Base-by-base conservation (phyloP, 64 coral and sea anemone species). In the Pocillopora damicornis region DNA sequence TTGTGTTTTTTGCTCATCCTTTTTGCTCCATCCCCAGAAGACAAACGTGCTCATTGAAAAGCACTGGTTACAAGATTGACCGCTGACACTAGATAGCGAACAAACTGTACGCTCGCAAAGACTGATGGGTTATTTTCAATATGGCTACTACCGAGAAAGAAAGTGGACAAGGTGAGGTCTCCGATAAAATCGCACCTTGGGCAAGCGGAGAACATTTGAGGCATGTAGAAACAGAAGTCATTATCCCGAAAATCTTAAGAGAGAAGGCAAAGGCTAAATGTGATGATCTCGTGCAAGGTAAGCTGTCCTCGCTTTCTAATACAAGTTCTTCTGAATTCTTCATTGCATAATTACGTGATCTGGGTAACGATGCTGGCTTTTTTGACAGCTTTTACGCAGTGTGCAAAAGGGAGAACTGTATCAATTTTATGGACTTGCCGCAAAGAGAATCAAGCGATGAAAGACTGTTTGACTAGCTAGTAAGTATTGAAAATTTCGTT, bases 161-260 rank as follows among this genome's bases (percentile, higher is more conserved):
- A 37, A 36, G 20, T 38, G 74, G 60, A 65, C 20, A 56, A 15
- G 10, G 37, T 11, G 51, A 59, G 51, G 42, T 61, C 10, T 75
- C 82, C 18, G 34, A 37, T 89, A 80, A 58, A 37, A 88, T 98
- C 22, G 66, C 96, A n/a, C 88, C 93, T 59, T 98, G 92, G 92
- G 96, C 92, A 6, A 78, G 76, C 35, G 96, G 93, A 17, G 87
- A 92, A 36, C 64, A 82, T 73, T 86, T 98, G 11, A 79, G 96
- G 86, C 88, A 95, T 78, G 96, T 98, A 35, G 96, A 98, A 76
- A 95, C 83, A 87, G 93, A 98, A 78, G 96, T 98, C 59, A 87
- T 98, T 23, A 98, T 98, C 82, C 96, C 96, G 37, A 98, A 98
- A 79, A 94, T 98, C 61, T 88, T 98, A 42, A 87, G 96, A 90